Percentiles rank a stretch among this genome's conserved stretches.
Evolutionary conservation across 1,140 invertebrate species (phyloP).

Genomic region (Tetragnatha versicolor): DNA sequence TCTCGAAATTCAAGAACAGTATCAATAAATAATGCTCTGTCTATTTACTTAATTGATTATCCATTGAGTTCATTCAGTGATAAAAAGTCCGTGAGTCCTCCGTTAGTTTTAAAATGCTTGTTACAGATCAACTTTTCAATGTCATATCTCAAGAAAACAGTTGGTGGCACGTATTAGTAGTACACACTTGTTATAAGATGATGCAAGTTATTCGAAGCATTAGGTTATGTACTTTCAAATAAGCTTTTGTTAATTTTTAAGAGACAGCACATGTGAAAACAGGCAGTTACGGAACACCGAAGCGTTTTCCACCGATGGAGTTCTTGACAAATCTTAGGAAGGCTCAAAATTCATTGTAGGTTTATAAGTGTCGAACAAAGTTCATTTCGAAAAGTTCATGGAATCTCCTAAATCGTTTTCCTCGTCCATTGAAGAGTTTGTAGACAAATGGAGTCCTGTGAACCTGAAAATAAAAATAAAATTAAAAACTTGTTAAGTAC

Average conservation of each 20-base stretch:
- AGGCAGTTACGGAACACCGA: slow-evolving; percentile 41
- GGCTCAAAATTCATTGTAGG: neutral
- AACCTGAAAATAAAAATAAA: no score
- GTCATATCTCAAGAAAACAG: neutral
- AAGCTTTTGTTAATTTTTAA: slow-evolving; percentile 40
- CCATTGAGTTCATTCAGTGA: neutral
- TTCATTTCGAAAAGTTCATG: no score
- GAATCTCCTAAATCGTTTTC: no score
- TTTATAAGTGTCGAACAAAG: no score
- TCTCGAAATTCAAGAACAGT: neutral
- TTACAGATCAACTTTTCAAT: neutral
- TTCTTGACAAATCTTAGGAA: neutral
- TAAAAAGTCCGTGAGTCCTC: neutral
- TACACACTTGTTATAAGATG: slow-evolving; percentile 28
- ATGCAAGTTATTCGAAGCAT: slow-evolving; percentile 50
- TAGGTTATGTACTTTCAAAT: slow-evolving; percentile 41
- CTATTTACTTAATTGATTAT: neutral
- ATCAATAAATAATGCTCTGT: neutral
- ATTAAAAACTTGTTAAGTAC: no score
- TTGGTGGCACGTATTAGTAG: slow-evolving; percentile 22
- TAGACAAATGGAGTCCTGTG: no score
- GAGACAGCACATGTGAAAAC: slow-evolving; percentile 22
- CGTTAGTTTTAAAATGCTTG: neutral
- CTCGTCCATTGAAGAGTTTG: no score
- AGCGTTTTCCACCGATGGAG: neutral